phyloP scores from a whole-genome alignment of 2,113 vertebrate species.

The Manacus vitellinus region DNA sequence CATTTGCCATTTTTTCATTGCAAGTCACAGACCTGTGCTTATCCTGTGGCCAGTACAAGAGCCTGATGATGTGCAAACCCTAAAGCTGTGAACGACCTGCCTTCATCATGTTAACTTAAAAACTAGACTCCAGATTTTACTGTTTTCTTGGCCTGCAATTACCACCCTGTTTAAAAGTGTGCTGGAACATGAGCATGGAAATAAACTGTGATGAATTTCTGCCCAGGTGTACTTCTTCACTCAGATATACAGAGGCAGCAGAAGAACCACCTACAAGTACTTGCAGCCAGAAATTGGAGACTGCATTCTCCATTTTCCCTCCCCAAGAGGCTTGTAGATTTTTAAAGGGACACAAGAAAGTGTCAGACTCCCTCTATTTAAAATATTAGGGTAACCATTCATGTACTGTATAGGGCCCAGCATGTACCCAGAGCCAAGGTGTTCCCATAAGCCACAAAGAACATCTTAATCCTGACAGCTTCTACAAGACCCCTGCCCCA shows the following conservation, averaged over 20 bases:
- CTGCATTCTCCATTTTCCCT: neutral
- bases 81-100: neutral
- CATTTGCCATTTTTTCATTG: neutral
- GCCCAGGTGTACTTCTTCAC: neutral
- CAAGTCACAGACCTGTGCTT: neutral
- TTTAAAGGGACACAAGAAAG: neutral
- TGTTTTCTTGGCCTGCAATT: neutral
- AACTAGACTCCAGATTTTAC: neutral
- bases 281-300: accelerated
- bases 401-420: neutral
- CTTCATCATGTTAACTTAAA: neutral
- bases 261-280: neutral
- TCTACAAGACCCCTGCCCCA: neutral
- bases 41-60: neutral
- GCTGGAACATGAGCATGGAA: neutral
- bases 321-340: neutral
- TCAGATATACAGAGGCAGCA: neutral
- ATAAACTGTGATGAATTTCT: neutral
- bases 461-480: neutral
- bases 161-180: neutral
- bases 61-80: neutral
- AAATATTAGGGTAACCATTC: neutral
- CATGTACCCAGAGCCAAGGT: neutral
- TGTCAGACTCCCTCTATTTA: neutral
- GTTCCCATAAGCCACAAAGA: accelerated